phyloP scores from a whole-genome alignment of 2,113 vertebrate genomes.

The Corythoichthys intestinalis region DNA sequence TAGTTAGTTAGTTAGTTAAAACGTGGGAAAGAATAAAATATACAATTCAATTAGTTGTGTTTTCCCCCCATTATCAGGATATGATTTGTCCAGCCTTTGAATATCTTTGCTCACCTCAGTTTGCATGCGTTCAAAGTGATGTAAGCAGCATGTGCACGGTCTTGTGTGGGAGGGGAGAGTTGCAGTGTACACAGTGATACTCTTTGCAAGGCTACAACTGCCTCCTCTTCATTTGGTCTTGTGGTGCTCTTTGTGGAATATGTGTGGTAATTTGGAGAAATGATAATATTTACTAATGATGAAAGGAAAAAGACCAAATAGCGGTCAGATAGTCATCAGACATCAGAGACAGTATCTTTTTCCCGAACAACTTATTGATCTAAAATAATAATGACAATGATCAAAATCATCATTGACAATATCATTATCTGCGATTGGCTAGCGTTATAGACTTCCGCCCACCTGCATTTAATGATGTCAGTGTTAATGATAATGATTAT shows the following conservation, averaged over 20 bases:
- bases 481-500: too few relatives aligned
- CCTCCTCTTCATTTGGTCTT: constrained; percentile 39
- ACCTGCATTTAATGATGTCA: too few relatives aligned
- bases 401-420: neutral
- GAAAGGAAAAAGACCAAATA: neutral
- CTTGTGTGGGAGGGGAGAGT: constrained; percentile 48
- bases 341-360: neutral
- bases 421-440: too few relatives aligned
- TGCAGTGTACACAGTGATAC: constrained; percentile 60
- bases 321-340: neutral
- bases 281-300: constrained; percentile 11
- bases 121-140: constrained; percentile 23
- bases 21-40: too few relatives aligned
- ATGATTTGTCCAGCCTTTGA: constrained; percentile 10
- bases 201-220: constrained; percentile 36
- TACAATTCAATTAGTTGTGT: neutral
- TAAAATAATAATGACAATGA: neutral
- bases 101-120: constrained; percentile 18
- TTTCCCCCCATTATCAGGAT: neutral
- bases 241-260: constrained; percentile 41
- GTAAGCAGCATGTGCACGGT: constrained; percentile 5
- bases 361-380: too few relatives aligned
- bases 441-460: too few relatives aligned
- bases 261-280: constrained; percentile 65
- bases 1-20: neutral